phyloP scores from a whole-genome alignment of 2,113 vertebrate species.

The Acinonyx jubatus region DNA sequence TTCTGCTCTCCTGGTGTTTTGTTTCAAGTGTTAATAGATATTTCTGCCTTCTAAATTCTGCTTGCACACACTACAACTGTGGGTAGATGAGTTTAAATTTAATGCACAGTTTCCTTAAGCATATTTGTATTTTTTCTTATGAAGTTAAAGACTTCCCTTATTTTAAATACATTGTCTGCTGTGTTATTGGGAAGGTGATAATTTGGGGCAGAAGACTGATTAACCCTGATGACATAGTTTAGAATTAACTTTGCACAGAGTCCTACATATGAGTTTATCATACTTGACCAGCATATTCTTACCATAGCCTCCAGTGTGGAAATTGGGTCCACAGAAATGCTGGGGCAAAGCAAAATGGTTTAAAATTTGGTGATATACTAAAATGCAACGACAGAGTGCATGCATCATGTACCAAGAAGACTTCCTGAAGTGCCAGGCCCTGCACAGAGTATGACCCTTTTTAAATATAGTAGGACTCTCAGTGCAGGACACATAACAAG shows the following conservation, averaged over 20 bases:
- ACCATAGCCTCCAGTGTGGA: not conserved
- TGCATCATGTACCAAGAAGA: no score
- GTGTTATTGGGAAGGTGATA: not conserved
- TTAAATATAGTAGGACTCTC: no score
- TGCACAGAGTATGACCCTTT: no score
- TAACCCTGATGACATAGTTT: not conserved
- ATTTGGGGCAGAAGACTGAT: not conserved
- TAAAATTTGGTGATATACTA: not conserved
- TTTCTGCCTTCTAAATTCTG: not conserved
- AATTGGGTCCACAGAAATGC: conserved; percentile 8
- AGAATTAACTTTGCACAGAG: not conserved
- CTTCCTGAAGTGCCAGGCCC: no score
- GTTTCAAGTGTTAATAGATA: not conserved
- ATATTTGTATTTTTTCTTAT: not conserved
- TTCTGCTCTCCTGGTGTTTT: not conserved
- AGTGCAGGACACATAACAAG: no score
- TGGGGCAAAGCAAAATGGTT: not conserved
- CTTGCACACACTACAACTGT: not conserved
- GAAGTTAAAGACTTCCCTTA: not conserved
- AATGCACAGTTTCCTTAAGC: not conserved
- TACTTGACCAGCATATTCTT: not conserved
- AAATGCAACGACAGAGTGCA: no score
- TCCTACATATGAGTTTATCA: not conserved
- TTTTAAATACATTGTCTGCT: not conserved
- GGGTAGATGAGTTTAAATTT: not conserved